Evolutionary conservation across 2,888 invertebrate species (phyloP).

Genomic region (Parthenolecanium corni): DNA sequence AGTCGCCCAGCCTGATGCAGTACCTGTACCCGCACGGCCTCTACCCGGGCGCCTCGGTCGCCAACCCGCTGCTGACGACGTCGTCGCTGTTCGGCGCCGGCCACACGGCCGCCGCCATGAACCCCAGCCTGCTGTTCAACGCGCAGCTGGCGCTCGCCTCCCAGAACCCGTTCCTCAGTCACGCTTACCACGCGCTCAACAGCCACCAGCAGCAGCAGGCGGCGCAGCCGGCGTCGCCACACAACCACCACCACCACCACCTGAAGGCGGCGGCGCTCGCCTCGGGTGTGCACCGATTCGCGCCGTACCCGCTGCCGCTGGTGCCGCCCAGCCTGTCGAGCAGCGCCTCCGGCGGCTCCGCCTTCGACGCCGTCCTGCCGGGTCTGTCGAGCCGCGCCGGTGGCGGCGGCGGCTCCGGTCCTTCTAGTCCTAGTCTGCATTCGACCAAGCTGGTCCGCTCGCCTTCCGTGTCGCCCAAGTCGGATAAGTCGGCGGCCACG

Average conservation of each 20-base stretch:
- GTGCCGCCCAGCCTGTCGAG: slow-evolving; percentile 31
- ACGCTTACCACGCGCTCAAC: slow-evolving; percentile 37
- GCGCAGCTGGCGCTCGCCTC: slow-evolving; percentile 78
- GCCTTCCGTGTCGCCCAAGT: slow-evolving; percentile 26
- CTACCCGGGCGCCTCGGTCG: slow-evolving; percentile 52
- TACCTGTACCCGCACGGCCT: slow-evolving; percentile 81
- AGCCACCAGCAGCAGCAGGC: slow-evolving; percentile 33
- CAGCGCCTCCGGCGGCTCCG: slow-evolving; percentile 55
- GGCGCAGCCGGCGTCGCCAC: not conserved
- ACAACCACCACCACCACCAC: slow-evolving; percentile 41
- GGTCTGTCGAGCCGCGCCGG: slow-evolving; percentile 42
- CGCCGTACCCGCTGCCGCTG: slow-evolving; percentile 71
- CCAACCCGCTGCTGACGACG: slow-evolving; percentile 55
- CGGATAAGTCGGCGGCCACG: slow-evolving; percentile 23
- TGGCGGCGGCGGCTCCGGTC: slow-evolving; percentile 35
- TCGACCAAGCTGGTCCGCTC: slow-evolving; percentile 20
- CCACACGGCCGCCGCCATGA: slow-evolving; percentile 52
- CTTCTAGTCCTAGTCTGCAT: slow-evolving; percentile 32
- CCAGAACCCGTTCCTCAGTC: slow-evolving; percentile 67
- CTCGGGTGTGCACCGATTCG: slow-evolving; percentile 66
- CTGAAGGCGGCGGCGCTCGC: slow-evolving; percentile 42
- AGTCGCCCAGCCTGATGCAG: slow-evolving; percentile 75
- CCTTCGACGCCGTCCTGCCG: slow-evolving; percentile 81
- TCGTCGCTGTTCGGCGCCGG: slow-evolving; percentile 31
- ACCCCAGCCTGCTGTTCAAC: slow-evolving; percentile 71